These are phyloP conservation scores for Malthinus seriepunctatus DNA, from an alignment of 2,888 invertebrate genomes.

Conservation along the genomic window DNA sequence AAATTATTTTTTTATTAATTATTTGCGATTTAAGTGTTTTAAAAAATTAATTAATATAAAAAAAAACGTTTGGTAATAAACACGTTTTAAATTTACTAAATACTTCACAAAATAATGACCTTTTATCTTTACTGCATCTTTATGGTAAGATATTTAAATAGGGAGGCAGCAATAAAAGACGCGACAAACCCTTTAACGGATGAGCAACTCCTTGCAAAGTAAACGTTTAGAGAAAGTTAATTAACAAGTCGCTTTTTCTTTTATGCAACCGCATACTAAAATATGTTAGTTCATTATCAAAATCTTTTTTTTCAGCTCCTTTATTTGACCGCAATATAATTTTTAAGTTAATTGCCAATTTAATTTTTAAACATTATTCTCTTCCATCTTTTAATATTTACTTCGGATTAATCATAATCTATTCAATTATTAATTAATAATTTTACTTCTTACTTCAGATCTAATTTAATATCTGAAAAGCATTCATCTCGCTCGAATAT, in stretches of 20 bases:
- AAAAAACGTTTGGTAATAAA: too few species aligned
- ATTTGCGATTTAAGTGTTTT: too few species aligned
- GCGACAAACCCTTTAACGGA: conserved; percentile 19
- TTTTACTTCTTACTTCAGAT: too few species aligned
- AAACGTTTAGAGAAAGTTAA: conserved; percentile 23
- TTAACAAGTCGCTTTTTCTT: conserved; percentile 23
- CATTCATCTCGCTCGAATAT: too few species aligned
- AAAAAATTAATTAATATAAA: too few species aligned
- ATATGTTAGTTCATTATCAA: conserved; percentile 20
- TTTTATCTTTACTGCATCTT: conserved; percentile 5
- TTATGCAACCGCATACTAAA: conserved; percentile 19
- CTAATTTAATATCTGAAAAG: too few species aligned
- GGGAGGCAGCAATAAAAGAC: conserved; percentile 9
- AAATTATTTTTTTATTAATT: too few species aligned
- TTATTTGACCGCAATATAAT: conserved; percentile 20
- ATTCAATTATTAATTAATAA: too few species aligned
- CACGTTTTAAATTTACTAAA: not conserved
- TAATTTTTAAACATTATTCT: not conserved
- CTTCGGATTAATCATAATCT: too few species aligned
- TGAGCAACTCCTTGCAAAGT: conserved; percentile 16
- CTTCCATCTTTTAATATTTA: too few species aligned
- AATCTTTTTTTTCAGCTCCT: conserved; percentile 7
- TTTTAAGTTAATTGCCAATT: conserved; percentile 11
- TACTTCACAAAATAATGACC: conserved; percentile 1
- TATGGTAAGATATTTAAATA: conserved; percentile 7